Evolutionary conservation across 1,140 invertebrate genomes (phyloP).

Genomic region (Lordiphosa mommai): DNA sequence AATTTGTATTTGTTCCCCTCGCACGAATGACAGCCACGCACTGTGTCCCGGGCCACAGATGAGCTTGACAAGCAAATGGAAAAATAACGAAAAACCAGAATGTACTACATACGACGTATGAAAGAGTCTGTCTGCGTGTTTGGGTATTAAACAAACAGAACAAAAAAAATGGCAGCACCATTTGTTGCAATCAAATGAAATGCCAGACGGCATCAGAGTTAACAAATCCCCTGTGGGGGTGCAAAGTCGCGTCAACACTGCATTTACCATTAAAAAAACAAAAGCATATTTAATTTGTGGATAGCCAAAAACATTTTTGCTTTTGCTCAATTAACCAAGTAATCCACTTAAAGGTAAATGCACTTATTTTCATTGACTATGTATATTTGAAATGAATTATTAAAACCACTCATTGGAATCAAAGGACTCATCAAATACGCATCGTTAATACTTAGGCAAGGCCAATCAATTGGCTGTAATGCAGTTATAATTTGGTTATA

Average conservation of each 20-base stretch:
- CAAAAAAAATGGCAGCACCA: slow-evolving; percentile 32
- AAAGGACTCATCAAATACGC: slow-evolving; percentile 4
- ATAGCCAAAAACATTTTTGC: not conserved
- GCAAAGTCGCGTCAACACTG: slow-evolving; percentile 16
- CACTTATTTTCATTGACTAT: slow-evolving; percentile 38
- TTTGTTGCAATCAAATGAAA: slow-evolving; percentile 63
- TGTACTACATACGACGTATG: slow-evolving; percentile 15
- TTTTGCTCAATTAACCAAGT: slow-evolving; percentile 50
- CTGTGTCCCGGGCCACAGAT: slow-evolving; percentile 45
- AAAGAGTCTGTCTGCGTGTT: not conserved
- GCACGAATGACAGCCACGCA: slow-evolving; percentile 45
- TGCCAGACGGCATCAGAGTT: slow-evolving; percentile 49
- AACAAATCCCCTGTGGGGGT: slow-evolving; percentile 25
- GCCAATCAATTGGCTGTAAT: not conserved
- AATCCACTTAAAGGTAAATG: slow-evolving; percentile 57
- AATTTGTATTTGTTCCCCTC: slow-evolving; percentile 58
- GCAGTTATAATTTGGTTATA: not conserved
- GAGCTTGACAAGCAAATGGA: slow-evolving; percentile 67
- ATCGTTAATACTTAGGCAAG: not conserved
- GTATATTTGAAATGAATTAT: slow-evolving; percentile 50
- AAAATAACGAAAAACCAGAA: slow-evolving; percentile 31
- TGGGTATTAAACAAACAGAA: not conserved
- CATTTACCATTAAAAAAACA: slow-evolving; percentile 13
- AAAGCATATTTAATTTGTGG: slow-evolving; percentile 42
- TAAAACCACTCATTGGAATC: slow-evolving; percentile 19